Base-by-base conservation (phyloP, 2,888 invertebrate genomes). In the Nemapogon koenigi region DNA sequence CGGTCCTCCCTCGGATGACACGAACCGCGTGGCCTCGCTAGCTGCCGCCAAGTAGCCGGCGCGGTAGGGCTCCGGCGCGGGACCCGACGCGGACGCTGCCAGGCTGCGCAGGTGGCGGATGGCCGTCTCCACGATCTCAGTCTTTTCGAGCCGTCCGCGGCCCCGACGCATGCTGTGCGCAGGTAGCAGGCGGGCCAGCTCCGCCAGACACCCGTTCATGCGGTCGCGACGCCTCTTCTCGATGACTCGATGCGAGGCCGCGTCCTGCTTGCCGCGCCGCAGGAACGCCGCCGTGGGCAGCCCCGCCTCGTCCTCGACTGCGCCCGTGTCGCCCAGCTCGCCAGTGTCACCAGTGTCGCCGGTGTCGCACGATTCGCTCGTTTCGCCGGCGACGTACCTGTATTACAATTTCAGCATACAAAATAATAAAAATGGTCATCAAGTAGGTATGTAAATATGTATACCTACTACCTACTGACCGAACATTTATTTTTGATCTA, bases 111-210 rank as follows among this genome's bases (percentile, higher is more conserved):
- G 88, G 57, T 97, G 95, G 40, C 92, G 87, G 46, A 96, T 97
- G 28, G 97, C 96, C 95, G 97, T 95, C 73, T 97, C 97, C 41
- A 97, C 96, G 43, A 97, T 97, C 78, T 97, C 97, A 0, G 97
- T 97, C 75, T 97, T 97, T 65, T 97, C 97, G 35, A 97, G 93
- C 28, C 97, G 83, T 11, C 97, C 97, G 38, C 97, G 86, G 4
- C 96, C 96, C 68, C 97, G 97, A 68, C 96, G 94, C 56, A 95
- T 81, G 63, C 94, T 96, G 54, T 93, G 91, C 1, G 93, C 87
- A 0, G 97, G 97, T 44, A 97, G 95, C 37, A 97, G 85, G 26
- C 94, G 85, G 38, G 95, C 94, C 18, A 97, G 83, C 65, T 97
- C 95, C 0, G 95, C 95, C 41, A 97, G 76, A 60, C 97, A 97